These are phyloP conservation scores for Drosophila yooni DNA, from an alignment of 2,888 invertebrate species.

Conservation along the genomic window DNA sequence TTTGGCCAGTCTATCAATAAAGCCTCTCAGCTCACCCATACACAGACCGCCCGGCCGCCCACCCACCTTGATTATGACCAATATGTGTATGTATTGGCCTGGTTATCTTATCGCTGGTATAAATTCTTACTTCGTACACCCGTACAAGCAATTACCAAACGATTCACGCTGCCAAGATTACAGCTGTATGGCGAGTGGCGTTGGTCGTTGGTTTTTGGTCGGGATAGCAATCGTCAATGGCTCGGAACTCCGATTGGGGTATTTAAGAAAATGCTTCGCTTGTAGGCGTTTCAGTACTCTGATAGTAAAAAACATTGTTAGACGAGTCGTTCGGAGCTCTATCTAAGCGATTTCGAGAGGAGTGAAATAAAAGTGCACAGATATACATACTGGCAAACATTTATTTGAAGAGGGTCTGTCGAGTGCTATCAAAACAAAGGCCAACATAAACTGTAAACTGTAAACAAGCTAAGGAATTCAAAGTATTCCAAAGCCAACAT, in stretches of 20 bases:
- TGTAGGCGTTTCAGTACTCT: slow-evolving; percentile 68
- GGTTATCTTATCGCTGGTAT: slow-evolving; percentile 69
- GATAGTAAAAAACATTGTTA: slow-evolving; percentile 64
- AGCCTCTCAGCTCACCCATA: slow-evolving; percentile 3
- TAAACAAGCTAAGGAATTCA: slow-evolving; percentile 60
- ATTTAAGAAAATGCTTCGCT: slow-evolving; percentile 67
- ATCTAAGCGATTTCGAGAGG: slow-evolving; percentile 13
- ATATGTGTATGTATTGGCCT: slow-evolving; percentile 5
- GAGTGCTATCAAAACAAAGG: slow-evolving; percentile 63
- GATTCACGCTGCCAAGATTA: slow-evolving; percentile 61
- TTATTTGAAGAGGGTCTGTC: slow-evolving; percentile 52
- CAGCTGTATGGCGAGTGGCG: slow-evolving; percentile 14
- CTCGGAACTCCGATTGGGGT: slow-evolving; percentile 27
- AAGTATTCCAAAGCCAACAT: slow-evolving; percentile 42
- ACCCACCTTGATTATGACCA: slow-evolving; percentile 8
- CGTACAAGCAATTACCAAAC: slow-evolving; percentile 82
- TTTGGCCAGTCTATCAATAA: slow-evolving; percentile 29
- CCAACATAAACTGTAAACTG: slow-evolving; percentile 52
- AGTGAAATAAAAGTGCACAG: neutral
- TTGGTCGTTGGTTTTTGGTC: neutral
- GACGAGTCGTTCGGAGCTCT: slow-evolving; percentile 51
- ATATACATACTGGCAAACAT: neutral
- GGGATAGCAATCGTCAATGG: slow-evolving; percentile 6
- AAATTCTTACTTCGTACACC: slow-evolving; percentile 68
- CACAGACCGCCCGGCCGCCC: neutral